Percentiles rank a stretch among this genome's conserved stretches.
phyloP scores from a whole-genome alignment of 2,797 vertebrate genomes.

The Emys orbicularis region DNA sequence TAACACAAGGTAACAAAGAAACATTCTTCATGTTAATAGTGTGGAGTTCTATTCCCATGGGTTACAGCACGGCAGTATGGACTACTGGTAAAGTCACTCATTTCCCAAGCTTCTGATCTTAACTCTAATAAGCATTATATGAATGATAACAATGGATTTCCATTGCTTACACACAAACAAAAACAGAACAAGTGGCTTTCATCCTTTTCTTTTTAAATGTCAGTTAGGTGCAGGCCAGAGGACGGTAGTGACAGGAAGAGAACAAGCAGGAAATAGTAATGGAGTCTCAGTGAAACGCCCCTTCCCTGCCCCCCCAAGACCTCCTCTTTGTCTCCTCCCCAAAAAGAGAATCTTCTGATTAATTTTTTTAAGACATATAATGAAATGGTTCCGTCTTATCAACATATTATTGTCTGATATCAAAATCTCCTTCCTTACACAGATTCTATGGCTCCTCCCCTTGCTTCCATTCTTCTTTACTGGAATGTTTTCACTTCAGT shows the following conservation, averaged over 20 bases:
- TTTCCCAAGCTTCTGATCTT: constrained; percentile 47
- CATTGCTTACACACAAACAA: not conserved
- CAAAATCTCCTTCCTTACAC: too few relatives aligned
- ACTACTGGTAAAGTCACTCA: not conserved
- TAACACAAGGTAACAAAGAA: not conserved
- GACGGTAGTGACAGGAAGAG: not conserved
- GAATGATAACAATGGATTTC: not conserved
- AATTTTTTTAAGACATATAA: too few relatives aligned
- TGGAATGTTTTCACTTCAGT: too few relatives aligned
- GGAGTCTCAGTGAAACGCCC: not conserved
- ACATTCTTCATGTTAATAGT: constrained; percentile 48
- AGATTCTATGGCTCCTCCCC: too few relatives aligned
- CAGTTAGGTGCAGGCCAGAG: not conserved
- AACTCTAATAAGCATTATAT: not conserved
- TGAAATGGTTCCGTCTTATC: too few relatives aligned
- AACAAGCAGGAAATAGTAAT: not conserved
- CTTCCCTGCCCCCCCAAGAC: too few relatives aligned
- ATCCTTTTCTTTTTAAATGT: not conserved
- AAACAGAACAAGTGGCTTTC: not conserved
- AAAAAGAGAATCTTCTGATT: too few relatives aligned
- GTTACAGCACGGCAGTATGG: not conserved
- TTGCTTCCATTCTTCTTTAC: too few relatives aligned
- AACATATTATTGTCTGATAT: too few relatives aligned
- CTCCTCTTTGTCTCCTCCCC: not conserved
- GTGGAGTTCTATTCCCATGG: not conserved